phyloP scores from a whole-genome alignment of 1,140 invertebrate species.

The Metaphire vulgaris region DNA sequence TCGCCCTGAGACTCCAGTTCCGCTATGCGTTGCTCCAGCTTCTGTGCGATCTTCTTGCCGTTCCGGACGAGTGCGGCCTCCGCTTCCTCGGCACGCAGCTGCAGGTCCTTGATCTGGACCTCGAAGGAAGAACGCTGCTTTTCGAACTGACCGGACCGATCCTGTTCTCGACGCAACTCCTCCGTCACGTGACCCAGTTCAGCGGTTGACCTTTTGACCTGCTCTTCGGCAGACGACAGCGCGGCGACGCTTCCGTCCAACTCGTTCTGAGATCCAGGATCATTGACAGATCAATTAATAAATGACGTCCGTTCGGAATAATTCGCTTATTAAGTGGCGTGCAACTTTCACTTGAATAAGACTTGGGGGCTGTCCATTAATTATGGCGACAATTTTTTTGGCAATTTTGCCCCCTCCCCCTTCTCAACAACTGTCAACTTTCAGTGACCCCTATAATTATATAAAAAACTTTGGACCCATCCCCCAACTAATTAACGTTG shows the following conservation, averaged over 20 bases:
- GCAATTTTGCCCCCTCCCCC: too few relatives aligned
- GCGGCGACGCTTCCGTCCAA: constrained; percentile 59
- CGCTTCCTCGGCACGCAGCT: constrained; percentile 49
- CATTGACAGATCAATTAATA: too few relatives aligned
- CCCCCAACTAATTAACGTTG: too few relatives aligned
- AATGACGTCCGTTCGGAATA: too few relatives aligned
- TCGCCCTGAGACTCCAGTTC: constrained; percentile 95
- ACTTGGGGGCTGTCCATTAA: too few relatives aligned
- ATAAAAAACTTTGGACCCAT: too few relatives aligned
- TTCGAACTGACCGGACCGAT: constrained; percentile 90
- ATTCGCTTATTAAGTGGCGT: too few relatives aligned
- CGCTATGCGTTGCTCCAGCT: constrained; percentile 50
- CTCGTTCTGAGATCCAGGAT: constrained; percentile 95
- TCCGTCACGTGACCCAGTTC: constrained; percentile 90
- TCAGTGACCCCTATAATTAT: too few relatives aligned
- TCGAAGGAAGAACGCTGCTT: constrained; percentile 91
- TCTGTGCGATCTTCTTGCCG: constrained; percentile 67
- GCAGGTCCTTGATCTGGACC: constrained; percentile 90
- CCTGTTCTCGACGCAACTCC: constrained; percentile 91
- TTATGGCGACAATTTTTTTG: too few relatives aligned
- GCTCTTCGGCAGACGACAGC: constrained; percentile 95
- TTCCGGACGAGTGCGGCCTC: constrained; percentile 6
- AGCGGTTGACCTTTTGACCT: constrained; percentile 93
- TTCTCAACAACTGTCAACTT: too few relatives aligned
- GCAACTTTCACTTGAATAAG: too few relatives aligned